These are phyloP conservation scores for human (Homo sapiens) DNA, from an alignment of 2,113 vertebrate genomes.

Conservation along the genomic window DNA sequence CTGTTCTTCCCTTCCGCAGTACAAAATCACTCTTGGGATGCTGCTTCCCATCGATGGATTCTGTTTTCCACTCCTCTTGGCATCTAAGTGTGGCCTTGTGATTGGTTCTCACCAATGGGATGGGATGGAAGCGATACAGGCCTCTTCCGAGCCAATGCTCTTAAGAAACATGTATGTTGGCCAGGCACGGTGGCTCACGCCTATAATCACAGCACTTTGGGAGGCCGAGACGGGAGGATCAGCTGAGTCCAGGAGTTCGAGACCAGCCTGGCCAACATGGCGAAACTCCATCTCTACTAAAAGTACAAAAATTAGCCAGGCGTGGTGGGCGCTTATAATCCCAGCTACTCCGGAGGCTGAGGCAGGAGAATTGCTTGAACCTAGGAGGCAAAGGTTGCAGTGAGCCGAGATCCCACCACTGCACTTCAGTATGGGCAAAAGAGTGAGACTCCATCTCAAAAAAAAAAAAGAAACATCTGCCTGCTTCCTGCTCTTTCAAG, in stretches of 20 bases:
- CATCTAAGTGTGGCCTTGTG: not conserved
- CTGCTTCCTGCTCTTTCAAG: not conserved
- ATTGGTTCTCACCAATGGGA: not conserved
- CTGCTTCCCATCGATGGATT: not conserved
- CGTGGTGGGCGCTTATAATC: not conserved
- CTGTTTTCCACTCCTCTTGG: not conserved
- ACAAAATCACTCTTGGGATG: not conserved
- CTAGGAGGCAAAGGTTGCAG: not conserved
- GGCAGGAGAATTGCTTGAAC: not conserved
- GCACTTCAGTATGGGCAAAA: not conserved
- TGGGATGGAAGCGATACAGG: not conserved
- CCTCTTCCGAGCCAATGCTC: not conserved
- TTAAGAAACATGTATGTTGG: not conserved
- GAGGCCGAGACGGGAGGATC: not conserved
- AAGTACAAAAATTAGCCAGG: not conserved
- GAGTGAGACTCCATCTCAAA: not conserved
- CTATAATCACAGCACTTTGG: not conserved
- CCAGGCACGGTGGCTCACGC: rapidly evolving
- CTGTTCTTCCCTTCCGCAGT: not conserved
- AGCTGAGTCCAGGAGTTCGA: not conserved
- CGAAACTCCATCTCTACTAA: not conserved
- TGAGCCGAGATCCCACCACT: not conserved
- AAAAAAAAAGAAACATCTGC: not conserved
- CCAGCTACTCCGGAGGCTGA: not conserved
- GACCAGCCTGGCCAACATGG: not conserved